Evolutionary conservation across 2,113 vertebrate species (phyloP), one percentile per base, ranked within the genome.

Genomic region (Mormoops blainvillei): DNA sequence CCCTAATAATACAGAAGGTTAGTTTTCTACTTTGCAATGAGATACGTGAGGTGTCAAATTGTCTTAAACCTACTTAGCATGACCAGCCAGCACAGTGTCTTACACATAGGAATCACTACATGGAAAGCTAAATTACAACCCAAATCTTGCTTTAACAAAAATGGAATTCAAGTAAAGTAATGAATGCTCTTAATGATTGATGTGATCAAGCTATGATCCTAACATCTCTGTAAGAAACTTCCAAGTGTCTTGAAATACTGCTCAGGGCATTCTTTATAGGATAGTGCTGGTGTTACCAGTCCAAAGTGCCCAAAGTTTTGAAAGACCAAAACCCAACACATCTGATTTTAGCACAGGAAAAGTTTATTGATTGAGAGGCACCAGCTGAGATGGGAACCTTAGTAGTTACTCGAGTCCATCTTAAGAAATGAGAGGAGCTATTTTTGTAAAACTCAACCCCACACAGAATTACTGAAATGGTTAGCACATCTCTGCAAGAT

Each of bases 91-190:
- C 50, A 68, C 28, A 89, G 15, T 94, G 67, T 78, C 26, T 84
- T 94, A 48, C 33, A 76, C 24, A 41, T 28, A 38, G 16, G 43
- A 86, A 83, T 24, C 36, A 77, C n/a, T 86, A 81, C 7, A 28
- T 70, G 20, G 38, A 96, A 70, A 94, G n/a, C 26, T 26, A 67
- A 48, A 87, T 87, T 94, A 61, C n/a, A 87, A 16, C 61, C 38
- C 56, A 94, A 52, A 89, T 78, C 36, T 87, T 88, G 18, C 36
- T 80, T 87, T 94, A 36, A 41, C 87, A 78, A 94, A 92, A 87
- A 43, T 82, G 19, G 43, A 78, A 78, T 80, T 95, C 41, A 87
- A 52, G 45, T 65, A 77, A 15, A 36, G 18, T 50, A 77, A 22
- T 93, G 31, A 67, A 56, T 80, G 28, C n/a, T 92, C 36, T 80